Base-by-base conservation (phyloP, 1,140 invertebrate genomes). In the Probaryconus sp. region DNA sequence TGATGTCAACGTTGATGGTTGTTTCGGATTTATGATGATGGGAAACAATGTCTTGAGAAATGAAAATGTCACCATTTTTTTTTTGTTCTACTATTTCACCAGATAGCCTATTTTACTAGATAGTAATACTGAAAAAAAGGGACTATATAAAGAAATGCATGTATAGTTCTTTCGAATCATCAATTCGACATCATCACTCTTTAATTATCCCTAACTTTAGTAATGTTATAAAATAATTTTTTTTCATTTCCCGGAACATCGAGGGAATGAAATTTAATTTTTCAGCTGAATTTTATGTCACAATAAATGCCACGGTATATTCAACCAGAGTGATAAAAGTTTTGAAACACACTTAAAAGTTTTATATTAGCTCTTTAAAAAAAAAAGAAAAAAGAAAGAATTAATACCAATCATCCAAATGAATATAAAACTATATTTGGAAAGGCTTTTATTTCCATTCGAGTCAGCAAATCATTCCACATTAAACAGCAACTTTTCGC, bases 381-480 rank as follows among this genome's bases (percentile, higher is more conserved):
- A 67, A 42, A 51, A 43, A 24, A 68, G 42, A 68, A 24, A 4
- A 24, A 24, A 67, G 35, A 51, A 43, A 24, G 58, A 50, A 68
- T 56, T 48, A 67, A 56, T 56, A 67, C 33, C 63, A 67, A 67
- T 56, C 51, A 56, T 48, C 43, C 33, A 35, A 56, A 50, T 67
- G 40, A 65, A 67, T 56, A 48, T 67, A 42, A 67, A 67, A 56
- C 38, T 30, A 13, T 31, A 50, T 48, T 67, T 56, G 28, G 48
- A 1, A 9, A 35, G 38, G 28, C 61, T 48, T 53, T 56, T 56
- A 56, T 67, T 67, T 42, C 5, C 33, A 21, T 24, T n/a, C 26
- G 17, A 65, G 40, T 55, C 61, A 53, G 45, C 53, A 58, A 20
- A 58, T 20, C 38, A 13, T 51, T 33, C 16, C 45, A 16, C 45